Percentiles rank a stretch among this genome's conserved stretches.
These are phyloP conservation scores for Alosa sapidissima DNA, from an alignment of 2,797 vertebrate genomes.

Conservation along the genomic window DNA sequence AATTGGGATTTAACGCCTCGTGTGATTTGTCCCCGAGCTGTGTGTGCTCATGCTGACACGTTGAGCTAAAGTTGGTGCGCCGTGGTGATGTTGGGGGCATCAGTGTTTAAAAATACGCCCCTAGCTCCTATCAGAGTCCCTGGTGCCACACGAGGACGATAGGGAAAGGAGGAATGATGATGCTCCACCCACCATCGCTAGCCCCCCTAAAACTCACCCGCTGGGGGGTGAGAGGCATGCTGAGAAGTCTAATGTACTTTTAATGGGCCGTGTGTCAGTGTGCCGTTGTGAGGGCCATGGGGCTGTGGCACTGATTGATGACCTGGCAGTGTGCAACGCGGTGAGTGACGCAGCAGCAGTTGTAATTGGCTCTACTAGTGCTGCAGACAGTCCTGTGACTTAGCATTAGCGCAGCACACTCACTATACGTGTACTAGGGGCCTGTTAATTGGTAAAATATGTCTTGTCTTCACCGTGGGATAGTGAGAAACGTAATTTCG, in stretches of 20 bases:
- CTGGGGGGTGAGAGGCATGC: constrained; percentile 55
- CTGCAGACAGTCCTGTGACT: constrained; percentile 4
- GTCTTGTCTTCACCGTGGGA: no score
- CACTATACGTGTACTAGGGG: background rate
- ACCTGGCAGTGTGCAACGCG: constrained; percentile 51
- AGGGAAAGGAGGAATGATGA: constrained; percentile 1
- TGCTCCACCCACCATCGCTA: background rate
- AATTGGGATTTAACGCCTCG: background rate
- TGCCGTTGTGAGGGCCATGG: constrained; percentile 42
- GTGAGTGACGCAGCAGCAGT: constrained; percentile 58
- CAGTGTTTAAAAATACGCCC: background rate
- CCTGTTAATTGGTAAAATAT: no score
- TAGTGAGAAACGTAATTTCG: no score
- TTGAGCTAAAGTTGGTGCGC: background rate
- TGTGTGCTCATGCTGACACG: background rate
- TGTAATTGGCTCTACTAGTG: background rate
- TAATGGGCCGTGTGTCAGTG: constrained; percentile 66
- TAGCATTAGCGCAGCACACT: background rate
- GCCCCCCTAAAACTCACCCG: background rate
- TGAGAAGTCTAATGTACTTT: constrained; percentile 67
- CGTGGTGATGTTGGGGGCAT: background rate
- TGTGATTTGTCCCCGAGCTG: constrained; percentile 14
- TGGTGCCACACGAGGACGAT: background rate
- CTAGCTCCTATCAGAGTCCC: background rate
- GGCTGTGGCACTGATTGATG: constrained; percentile 64